These are phyloP conservation scores for Protobothrops mucrosquamatus DNA, from an alignment of 2,113 vertebrate species.

Conservation along the genomic window DNA sequence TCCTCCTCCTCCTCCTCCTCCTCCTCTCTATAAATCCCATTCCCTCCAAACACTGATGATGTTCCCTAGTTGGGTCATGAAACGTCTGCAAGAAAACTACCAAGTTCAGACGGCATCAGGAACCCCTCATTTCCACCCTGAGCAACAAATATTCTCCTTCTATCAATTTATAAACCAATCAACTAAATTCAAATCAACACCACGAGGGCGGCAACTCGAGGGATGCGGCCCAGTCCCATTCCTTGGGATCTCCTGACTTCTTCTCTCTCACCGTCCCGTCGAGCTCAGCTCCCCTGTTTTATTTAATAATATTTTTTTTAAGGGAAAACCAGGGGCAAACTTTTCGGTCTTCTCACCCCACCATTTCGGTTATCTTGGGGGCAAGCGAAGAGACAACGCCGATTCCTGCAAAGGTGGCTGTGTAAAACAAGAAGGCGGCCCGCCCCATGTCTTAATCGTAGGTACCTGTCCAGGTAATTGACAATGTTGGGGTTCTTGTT, in stretches of 20 bases:
- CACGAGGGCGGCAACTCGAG: neutral
- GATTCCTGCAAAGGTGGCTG: neutral
- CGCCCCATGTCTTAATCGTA: neutral
- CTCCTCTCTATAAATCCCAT: too few relatives aligned
- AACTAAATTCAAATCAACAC: too few relatives aligned
- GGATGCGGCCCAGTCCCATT: neutral
- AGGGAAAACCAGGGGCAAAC: neutral
- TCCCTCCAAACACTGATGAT: too few relatives aligned
- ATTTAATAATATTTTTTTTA: neutral
- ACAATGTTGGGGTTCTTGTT: conserved; percentile 98
- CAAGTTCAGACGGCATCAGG: too few relatives aligned
- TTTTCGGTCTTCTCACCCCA: neutral
- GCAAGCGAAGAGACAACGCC: neutral
- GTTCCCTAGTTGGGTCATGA: too few relatives aligned
- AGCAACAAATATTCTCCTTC: too few relatives aligned
- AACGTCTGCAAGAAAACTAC: too few relatives aligned
- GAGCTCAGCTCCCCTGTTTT: neutral
- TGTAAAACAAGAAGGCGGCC: neutral
- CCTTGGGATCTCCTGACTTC: neutral
- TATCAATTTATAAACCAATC: neutral
- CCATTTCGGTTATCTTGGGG: neutral
- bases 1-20: too few relatives aligned
- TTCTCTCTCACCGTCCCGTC: too few relatives aligned
- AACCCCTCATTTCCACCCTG: too few relatives aligned
- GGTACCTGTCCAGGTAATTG: conserved; percentile 96